phyloP scores from a whole-genome alignment of 2,888 invertebrate genomes.

The Drosophila austrosaltans region DNA sequence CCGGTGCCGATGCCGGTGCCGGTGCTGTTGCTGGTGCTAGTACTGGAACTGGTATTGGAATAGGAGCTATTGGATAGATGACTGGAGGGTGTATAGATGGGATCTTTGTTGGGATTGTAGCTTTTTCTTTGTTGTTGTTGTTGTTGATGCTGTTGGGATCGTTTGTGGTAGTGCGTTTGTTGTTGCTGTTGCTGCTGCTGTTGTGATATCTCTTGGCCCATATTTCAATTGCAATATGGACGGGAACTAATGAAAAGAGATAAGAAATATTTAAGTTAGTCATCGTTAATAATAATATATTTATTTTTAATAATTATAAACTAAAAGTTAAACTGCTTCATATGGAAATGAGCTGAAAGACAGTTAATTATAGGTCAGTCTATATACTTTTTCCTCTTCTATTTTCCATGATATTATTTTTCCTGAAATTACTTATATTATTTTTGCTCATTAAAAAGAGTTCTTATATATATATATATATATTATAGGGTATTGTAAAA shows the following conservation, averaged over 20 bases:
- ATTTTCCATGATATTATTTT: too few species aligned
- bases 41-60: constrained; percentile 35
- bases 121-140: constrained; percentile 53
- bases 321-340: too few species aligned
- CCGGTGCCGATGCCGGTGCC: constrained; percentile 50
- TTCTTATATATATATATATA: too few species aligned
- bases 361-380: too few species aligned
- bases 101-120: constrained; percentile 46
- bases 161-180: constrained; percentile 42
- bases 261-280: neutral
- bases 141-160: constrained; percentile 59
- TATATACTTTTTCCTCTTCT: too few species aligned
- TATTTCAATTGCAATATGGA: constrained; percentile 81
- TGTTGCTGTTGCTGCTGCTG: constrained; percentile 73
- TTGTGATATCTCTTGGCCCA: constrained; percentile 84
- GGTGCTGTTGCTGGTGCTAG: constrained; percentile 52
- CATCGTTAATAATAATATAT: too few species aligned
- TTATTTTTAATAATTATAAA: too few species aligned
- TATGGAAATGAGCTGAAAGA: too few species aligned
- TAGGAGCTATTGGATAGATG: constrained; percentile 30
- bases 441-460: too few species aligned
- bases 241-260: constrained; percentile 45
- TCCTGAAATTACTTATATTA: too few species aligned
- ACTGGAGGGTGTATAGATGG: constrained; percentile 36
- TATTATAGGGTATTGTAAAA: too few species aligned